Percentiles rank a stretch among this genome's conserved stretches.
phyloP scores from a whole-genome alignment of 2,113 vertebrate species.

The Syrrhaptes paradoxus region DNA sequence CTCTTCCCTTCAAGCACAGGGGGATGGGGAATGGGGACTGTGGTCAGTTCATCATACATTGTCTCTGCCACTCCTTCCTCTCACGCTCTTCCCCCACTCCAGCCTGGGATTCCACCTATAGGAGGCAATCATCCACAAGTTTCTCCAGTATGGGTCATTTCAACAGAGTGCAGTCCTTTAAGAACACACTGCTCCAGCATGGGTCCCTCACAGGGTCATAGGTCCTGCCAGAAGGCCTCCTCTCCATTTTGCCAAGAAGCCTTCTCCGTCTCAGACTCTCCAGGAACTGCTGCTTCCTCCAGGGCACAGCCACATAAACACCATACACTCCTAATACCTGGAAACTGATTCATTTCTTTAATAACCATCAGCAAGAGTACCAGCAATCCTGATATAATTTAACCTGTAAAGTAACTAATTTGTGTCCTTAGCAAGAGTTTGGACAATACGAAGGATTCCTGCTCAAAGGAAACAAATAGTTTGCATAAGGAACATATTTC shows the following conservation, averaged over 20 bases:
- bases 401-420: neutral
- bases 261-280: no score
- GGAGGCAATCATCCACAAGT: neutral
- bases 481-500: neutral
- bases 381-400: neutral
- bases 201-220: no score
- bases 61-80: neutral
- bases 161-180: neutral
- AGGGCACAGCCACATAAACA: neutral
- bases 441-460: neutral
- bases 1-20: fast-evolving
- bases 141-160: neutral
- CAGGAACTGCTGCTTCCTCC: no score
- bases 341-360: neutral
- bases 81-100: neutral
- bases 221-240: no score
- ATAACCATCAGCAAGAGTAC: neutral
- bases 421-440: neutral
- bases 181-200: neutral
- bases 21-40: neutral
- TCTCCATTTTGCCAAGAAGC: no score
- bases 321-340: neutral
- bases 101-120: neutral
- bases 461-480: neutral
- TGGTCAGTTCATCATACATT: neutral